A percentile compares a stretch with the other conserved stretches of the same genome.
Conservation (phyloP, 2,888 invertebrate genomes). For the Leptura quadrifasciata region DNA sequence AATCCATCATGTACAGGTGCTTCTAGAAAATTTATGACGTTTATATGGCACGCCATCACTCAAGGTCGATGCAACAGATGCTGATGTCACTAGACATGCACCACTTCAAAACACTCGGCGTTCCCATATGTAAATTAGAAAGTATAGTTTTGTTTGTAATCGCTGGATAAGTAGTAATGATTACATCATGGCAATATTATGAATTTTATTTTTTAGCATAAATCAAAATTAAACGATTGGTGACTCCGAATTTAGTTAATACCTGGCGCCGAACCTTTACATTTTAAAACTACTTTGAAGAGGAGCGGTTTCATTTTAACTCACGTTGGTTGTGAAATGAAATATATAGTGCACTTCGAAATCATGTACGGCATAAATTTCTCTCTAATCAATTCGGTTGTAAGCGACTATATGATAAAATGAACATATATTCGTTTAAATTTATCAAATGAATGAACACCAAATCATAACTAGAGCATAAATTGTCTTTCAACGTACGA, state of each 20-base stretch:
- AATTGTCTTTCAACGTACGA: no score
- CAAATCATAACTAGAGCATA: no score
- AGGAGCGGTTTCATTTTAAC: background rate
- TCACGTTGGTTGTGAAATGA: no score
- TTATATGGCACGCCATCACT: constrained; percentile 26
- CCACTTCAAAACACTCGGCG: background rate
- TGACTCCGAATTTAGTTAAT: background rate
- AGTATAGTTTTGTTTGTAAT: constrained; percentile 1
- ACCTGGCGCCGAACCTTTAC: background rate
- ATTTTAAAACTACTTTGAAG: background rate
- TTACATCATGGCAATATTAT: constrained; percentile 14
- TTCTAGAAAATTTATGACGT: constrained; percentile 29
- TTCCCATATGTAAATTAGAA: constrained; percentile 3
- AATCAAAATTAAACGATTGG: background rate
- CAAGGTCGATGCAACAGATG: constrained; percentile 39
- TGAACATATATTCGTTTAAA: no score
- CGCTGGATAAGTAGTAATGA: background rate
- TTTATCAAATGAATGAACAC: no score
- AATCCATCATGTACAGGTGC: constrained; percentile 31
- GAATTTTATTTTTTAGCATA: constrained; percentile 5
- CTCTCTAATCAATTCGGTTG: no score
- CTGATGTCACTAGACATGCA: constrained; percentile 20
- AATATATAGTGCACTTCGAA: no score
- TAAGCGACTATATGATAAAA: no score
- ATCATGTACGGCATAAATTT: no score